phyloP scores from a whole-genome alignment of 2,797 vertebrate genomes.

The Buphagus erythrorhynchus region DNA sequence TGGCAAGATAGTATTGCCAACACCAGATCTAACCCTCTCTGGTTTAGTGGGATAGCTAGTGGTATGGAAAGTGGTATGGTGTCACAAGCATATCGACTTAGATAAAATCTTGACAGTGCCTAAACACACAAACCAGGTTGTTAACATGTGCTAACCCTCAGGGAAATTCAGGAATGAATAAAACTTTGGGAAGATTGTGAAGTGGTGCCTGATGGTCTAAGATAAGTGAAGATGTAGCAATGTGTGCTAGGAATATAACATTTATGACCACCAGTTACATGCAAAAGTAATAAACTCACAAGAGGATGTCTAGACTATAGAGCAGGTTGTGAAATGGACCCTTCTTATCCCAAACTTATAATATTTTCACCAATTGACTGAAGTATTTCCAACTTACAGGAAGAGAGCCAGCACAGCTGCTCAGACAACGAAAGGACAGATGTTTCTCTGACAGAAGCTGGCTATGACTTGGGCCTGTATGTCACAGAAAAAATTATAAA shows the following conservation, averaged over 20 bases:
- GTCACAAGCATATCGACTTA: background rate
- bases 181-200: background rate
- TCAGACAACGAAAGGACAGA: background rate
- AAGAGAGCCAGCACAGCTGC: constrained; percentile 40
- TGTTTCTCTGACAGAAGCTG: constrained; percentile 52
- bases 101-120: background rate
- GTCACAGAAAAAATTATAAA: constrained; percentile 6
- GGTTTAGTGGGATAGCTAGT: background rate
- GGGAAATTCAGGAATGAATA: background rate
- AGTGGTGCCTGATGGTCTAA: background rate
- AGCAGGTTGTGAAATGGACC: background rate
- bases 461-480: background rate
- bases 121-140: background rate
- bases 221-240: background rate
- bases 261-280: background rate
- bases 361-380: background rate
- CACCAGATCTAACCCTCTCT: background rate
- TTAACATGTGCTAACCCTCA: background rate
- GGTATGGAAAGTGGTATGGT: background rate
- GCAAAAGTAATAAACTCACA: background rate
- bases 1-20: background rate
- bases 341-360: background rate
- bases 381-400: constrained; percentile 18
- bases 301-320: background rate
- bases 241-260: background rate